phyloP scores from a whole-genome alignment of 2,888 invertebrate species.

The Pyrrhia umbra region DNA sequence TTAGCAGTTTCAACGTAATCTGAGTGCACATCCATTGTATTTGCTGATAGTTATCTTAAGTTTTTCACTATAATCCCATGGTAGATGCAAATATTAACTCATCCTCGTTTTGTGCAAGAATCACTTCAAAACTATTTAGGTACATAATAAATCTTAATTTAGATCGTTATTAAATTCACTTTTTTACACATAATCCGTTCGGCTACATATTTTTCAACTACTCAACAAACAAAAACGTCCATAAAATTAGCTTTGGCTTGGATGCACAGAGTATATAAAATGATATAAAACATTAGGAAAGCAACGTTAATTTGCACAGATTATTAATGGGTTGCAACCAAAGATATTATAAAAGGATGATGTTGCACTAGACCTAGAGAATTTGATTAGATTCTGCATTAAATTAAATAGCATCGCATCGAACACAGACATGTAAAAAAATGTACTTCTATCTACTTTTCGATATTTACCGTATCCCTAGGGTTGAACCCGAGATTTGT shows the following conservation, averaged over 20 bases:
- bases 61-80: slow-evolving; percentile 47
- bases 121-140: slow-evolving; percentile 24
- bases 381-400: too few species aligned
- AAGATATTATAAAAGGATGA: too few species aligned
- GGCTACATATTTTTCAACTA: slow-evolving; percentile 4
- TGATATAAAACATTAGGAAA: too few species aligned
- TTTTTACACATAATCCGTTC: neutral
- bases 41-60: slow-evolving; percentile 13
- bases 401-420: too few species aligned
- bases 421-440: too few species aligned
- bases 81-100: slow-evolving; percentile 34
- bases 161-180: neutral
- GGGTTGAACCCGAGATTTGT: too few species aligned
- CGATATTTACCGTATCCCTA: too few species aligned
- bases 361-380: too few species aligned
- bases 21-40: slow-evolving; percentile 79
- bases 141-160: slow-evolving; percentile 34
- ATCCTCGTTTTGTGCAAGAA: slow-evolving; percentile 10
- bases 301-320: neutral
- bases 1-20: slow-evolving; percentile 75
- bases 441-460: too few species aligned
- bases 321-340: too few species aligned
- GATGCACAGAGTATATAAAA: too few species aligned
- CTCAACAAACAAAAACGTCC: slow-evolving; percentile 16
- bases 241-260: slow-evolving; percentile 4